These are phyloP conservation scores for Emmelina monodactyla DNA, from an alignment of 2,888 invertebrate genomes.

Conservation along the genomic window DNA sequence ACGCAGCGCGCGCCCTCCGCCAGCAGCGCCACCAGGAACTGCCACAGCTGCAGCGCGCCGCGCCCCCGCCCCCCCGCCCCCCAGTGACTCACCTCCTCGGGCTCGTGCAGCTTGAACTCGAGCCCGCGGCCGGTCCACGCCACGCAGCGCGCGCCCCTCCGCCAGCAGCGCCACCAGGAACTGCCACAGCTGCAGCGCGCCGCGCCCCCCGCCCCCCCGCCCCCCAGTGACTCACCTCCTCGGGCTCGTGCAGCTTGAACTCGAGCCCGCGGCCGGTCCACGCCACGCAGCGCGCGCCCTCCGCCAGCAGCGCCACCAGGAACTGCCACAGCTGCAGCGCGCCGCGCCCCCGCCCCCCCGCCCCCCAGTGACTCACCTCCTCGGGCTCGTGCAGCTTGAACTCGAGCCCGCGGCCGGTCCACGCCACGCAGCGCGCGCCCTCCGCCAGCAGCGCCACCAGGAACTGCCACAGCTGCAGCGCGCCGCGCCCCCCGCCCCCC, in stretches of 20 bases:
- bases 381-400: constrained; percentile 96
- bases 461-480: constrained; percentile 95
- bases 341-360: constrained; percentile 61
- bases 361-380: constrained; percentile 71
- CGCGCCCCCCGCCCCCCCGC: constrained; percentile 64
- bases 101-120: constrained; percentile 95
- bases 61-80: constrained; percentile 58
- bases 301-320: constrained; percentile 78
- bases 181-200: constrained; percentile 93
- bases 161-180: constrained; percentile 82
- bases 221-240: constrained; percentile 71
- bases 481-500: constrained; percentile 71
- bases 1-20: constrained; percentile 83
- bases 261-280: constrained; percentile 97
- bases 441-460: constrained; percentile 78
- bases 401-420: constrained; percentile 95
- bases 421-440: constrained; percentile 85
- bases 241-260: constrained; percentile 95
- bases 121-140: constrained; percentile 95
- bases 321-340: constrained; percentile 96
- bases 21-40: constrained; percentile 84
- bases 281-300: constrained; percentile 83
- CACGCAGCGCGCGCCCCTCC: constrained; percentile 82
- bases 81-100: constrained; percentile 82
- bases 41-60: constrained; percentile 92